Evolutionary conservation across 2,113 vertebrate genomes (phyloP), one percentile per base, ranked within the genome.

Genomic region (Channa maculata): DNA sequence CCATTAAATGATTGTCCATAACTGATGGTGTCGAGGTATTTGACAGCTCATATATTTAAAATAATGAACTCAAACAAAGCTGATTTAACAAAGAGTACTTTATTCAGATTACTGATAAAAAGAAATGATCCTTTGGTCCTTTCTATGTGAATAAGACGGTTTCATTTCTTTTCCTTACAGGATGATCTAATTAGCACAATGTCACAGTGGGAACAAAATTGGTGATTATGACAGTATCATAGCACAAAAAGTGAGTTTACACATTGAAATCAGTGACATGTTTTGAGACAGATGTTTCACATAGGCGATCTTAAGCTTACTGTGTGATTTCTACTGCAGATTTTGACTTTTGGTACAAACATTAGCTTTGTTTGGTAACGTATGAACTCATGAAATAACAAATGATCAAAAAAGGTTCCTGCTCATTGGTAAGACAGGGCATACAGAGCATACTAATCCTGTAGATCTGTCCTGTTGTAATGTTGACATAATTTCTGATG

Each of bases 41-140:
- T 64, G 48, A 70, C 63, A 51, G 36, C 65, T 77, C n/a, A 38
- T 71, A 71, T 49, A 24, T 24, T 67, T 68, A 10, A 57, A 63
- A 51, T 50, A 48, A 41, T 13, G 37, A 9, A 60, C 54, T 61
- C 45, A 50, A 58, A 44, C 0, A 64, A 64, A 62, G 46, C 61
- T 15, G 61, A 41, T 60, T 59, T 9, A 57, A 51, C 55, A 66
- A 51, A 59, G 46, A 38, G 5, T 38, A 41, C 64, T 62, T 24
- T 1, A 37, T 50, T 79, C 15, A n/a, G 45, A 66, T 76, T 46
- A 45, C 55, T 64, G 48, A 44, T 79, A 34, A 71, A 52, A 24
- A 24, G 24, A 24, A 24, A 24, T 24, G 24, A 1, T 49, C 7
- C 24, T 5, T 39, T 51, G 72, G 7, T 1, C 15, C 38, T 34